Evolutionary conservation across 1,140 invertebrate genomes (phyloP).

Genomic region (Nasonia vitripennis): DNA sequence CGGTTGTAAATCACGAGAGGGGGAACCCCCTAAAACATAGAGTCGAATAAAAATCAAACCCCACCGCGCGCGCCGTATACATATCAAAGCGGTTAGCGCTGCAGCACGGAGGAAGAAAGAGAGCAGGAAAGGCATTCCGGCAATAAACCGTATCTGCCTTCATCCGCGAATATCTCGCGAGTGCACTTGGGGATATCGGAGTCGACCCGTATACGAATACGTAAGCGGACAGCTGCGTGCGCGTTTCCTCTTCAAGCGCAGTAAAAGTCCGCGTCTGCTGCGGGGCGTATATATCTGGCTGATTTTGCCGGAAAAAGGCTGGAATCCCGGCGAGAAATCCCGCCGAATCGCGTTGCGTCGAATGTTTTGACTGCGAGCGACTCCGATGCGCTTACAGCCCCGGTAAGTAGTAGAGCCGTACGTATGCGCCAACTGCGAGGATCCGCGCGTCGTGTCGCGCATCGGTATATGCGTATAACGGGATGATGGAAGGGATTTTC

Average conservation of each 20-base stretch:
- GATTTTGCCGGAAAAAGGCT: background rate
- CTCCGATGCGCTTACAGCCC: background rate
- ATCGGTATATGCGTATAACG: too few species aligned
- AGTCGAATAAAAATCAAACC: too few species aligned
- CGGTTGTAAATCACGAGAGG: too few species aligned
- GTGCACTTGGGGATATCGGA: background rate
- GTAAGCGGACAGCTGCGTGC: background rate
- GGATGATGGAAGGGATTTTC: too few species aligned
- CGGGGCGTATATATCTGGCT: background rate
- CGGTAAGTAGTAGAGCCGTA: background rate
- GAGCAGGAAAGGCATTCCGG: background rate
- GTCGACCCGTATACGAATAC: slow-evolving; percentile 18
- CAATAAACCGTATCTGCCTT: background rate
- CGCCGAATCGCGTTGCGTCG: background rate
- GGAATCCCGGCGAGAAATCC: background rate
- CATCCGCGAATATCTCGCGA: background rate
- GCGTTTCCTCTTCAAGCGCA: background rate
- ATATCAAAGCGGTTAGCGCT: background rate
- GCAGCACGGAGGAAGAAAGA: background rate
- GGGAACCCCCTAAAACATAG: too few species aligned
- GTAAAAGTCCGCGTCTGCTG: background rate
- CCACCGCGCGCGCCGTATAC: background rate
- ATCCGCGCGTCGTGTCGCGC: background rate
- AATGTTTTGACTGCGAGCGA: background rate
- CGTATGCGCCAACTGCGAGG: background rate